Conservation (phyloP, 2,797 vertebrate genomes). For the Gobio occitaniae region DNA sequence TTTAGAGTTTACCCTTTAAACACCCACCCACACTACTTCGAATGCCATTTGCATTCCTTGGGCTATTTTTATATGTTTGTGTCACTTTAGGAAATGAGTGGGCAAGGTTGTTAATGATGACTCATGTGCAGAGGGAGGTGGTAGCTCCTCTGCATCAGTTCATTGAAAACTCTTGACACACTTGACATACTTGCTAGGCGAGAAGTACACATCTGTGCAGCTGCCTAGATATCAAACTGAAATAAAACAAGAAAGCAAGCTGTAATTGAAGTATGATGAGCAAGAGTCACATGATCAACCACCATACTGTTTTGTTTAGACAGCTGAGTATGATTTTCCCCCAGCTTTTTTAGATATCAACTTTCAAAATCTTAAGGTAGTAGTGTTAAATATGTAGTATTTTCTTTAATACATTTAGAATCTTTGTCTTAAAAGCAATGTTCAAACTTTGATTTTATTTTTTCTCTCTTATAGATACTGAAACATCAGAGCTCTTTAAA, state of each 20-base stretch:
- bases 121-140: constrained; percentile 77
- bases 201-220: constrained; percentile 42
- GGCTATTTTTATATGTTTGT: constrained; percentile 93
- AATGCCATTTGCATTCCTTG: constrained; percentile 84
- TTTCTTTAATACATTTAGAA: neutral
- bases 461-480: constrained; percentile 38
- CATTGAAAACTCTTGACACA: constrained; percentile 62
- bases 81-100: constrained; percentile 94
- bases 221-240: constrained; percentile 41
- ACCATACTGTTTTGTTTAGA: constrained; percentile 10
- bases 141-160: constrained; percentile 62
- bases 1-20: constrained; percentile 85
- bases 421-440: neutral
- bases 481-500: constrained; percentile 57
- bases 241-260: constrained; percentile 26
- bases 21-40: constrained; percentile 89
- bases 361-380: constrained; percentile 3
- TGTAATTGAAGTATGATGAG: constrained; percentile 15
- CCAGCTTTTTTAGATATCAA: neutral
- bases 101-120: constrained; percentile 85
- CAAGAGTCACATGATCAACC: constrained; percentile 26
- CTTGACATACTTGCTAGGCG: constrained; percentile 28
- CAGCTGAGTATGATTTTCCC: constrained; percentile 1
- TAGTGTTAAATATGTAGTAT: neutral
- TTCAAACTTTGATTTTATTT: neutral